phyloP scores from a whole-genome alignment of 2,113 vertebrate species.

The Podocnemis expansa region DNA sequence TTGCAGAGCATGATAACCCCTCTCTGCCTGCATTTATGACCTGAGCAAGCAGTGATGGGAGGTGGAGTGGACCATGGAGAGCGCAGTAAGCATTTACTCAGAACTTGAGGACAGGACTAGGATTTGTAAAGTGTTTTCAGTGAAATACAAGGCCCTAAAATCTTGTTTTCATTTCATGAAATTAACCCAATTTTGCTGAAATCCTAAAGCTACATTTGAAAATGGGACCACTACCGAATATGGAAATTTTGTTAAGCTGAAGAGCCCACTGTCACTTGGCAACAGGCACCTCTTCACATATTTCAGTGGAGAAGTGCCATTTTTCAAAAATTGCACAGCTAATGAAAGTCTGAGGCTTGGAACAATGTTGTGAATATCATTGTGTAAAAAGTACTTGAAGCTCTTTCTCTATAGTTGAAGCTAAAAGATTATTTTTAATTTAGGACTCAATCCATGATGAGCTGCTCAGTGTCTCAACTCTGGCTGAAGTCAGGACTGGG shows the following conservation, averaged over 20 bases:
- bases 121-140: not conserved
- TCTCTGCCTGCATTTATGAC: not conserved
- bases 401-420: not conserved
- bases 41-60: not conserved
- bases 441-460: not conserved
- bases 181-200: not conserved
- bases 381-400: not conserved
- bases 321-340: not conserved
- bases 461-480: not conserved
- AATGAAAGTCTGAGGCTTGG: not conserved
- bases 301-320: not conserved
- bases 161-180: not conserved
- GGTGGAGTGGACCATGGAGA: not conserved
- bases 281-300: fast-evolving
- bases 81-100: not conserved
- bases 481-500: not conserved
- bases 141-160: not conserved
- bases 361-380: not conserved
- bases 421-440: not conserved
- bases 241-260: not conserved
- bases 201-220: not conserved
- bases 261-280: not conserved
- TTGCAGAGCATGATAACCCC: not conserved
- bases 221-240: not conserved
- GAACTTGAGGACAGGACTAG: not conserved